Percentiles rank a stretch among this genome's conserved stretches.
phyloP scores from a whole-genome alignment of 1,140 invertebrate species.

The Neotoxoptera formosana region DNA sequence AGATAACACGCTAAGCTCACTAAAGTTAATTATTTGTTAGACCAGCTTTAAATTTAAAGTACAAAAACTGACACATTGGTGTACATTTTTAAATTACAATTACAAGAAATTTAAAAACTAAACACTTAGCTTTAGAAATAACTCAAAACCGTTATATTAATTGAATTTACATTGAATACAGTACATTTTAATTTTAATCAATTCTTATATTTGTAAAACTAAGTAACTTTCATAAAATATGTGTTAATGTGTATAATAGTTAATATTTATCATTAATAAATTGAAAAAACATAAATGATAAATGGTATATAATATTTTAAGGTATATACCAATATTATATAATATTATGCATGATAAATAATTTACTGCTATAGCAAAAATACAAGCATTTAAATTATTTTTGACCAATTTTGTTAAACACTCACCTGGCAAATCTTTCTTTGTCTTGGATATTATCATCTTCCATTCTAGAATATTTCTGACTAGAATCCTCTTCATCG shows the following conservation, averaged over 20 bases:
- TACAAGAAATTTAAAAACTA: background rate
- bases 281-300: no score
- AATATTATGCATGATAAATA: no score
- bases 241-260: background rate
- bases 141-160: background rate
- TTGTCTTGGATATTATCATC: conserved; percentile 94
- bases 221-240: background rate
- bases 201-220: background rate
- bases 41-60: conserved; percentile 22
- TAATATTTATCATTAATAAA: background rate
- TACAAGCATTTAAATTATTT: background rate
- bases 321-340: no score
- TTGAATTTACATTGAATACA: background rate
- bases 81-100: background rate
- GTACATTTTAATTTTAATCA: background rate
- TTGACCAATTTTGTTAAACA: conserved; percentile 54
- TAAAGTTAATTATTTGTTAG: conserved; percentile 23
- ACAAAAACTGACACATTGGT: background rate
- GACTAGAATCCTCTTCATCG: conserved; percentile 84
- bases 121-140: background rate
- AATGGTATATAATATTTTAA: no score
- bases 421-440: conserved; percentile 90
- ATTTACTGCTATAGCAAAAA: background rate
- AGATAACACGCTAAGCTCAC: background rate
- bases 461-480: conserved; percentile 86